These are phyloP conservation scores for Alloplasta piceator DNA, from an alignment of 2,888 invertebrate genomes.

Conservation along the genomic window DNA sequence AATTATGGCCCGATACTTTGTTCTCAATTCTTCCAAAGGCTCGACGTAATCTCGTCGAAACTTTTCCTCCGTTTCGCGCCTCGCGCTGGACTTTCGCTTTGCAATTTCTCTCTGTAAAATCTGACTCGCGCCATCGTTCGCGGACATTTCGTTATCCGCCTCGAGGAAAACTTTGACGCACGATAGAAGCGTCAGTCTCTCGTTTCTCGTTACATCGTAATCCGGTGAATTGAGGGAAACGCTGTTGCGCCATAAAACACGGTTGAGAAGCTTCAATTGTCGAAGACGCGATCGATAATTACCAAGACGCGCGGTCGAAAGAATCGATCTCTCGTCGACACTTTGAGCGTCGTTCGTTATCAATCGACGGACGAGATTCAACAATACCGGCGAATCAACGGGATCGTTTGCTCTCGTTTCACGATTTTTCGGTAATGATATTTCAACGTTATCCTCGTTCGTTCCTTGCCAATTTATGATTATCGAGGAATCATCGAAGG, in stretches of 20 bases:
- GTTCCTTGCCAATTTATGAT: constrained; percentile 69
- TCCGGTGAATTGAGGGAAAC: constrained; percentile 84
- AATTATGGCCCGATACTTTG: constrained; percentile 26
- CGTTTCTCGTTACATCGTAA: constrained; percentile 80
- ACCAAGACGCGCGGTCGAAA: constrained; percentile 83
- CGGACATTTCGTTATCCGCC: constrained; percentile 59
- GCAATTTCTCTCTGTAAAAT: constrained; percentile 36
- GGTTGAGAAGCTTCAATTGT: constrained; percentile 84
- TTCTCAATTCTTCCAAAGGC: constrained; percentile 60
- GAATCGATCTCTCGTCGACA: constrained; percentile 64
- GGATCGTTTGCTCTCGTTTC: constrained; percentile 28
- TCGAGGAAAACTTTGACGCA: constrained; percentile 69
- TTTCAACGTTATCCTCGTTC: constrained; percentile 45
- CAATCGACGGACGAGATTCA: constrained; percentile 72
- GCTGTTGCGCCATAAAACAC: constrained; percentile 87
- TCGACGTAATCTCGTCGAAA: constrained; percentile 53
- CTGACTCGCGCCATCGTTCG: constrained; percentile 23
- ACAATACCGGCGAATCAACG: constrained; percentile 68
- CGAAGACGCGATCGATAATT: constrained; percentile 84
- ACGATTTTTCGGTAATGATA: constrained; percentile 25
- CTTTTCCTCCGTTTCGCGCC: constrained; percentile 50
- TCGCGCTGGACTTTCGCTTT: constrained; percentile 25
- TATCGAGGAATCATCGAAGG: constrained; percentile 66
- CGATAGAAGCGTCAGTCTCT: constrained; percentile 70
- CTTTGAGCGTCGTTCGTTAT: constrained; percentile 68